Evolutionary conservation across 1,140 invertebrate genomes (phyloP), one percentile per base, ranked within the genome.

Genomic region (Holcopasites calliopsidis): DNA sequence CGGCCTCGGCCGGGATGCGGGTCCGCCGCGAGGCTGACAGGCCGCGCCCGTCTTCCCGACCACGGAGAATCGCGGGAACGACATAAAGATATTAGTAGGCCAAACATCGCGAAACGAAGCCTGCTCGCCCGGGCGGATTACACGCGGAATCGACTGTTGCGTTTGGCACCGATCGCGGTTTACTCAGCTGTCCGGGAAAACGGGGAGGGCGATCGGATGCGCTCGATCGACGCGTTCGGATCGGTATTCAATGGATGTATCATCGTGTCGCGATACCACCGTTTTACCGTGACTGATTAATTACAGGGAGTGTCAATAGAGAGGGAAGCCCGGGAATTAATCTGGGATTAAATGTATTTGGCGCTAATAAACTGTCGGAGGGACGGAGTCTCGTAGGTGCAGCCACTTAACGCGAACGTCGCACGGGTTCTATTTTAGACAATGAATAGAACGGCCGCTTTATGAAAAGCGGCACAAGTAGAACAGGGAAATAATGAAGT

Each of bases 81-180:
- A 40, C 65, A 50, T 74, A 74, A 74, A 69, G 73, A 69, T 40
- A 68, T 75, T 68, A 72, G 49, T 2, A 8, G 26, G n/a, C 1
- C 8, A n/a, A 35, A 16, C 38, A 31, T 31, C 31, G 33, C 40
- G 26, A 31, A 52, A 61, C 31, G 18, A 40, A 47, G 38, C 4
- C 16, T 26, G 26, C 44, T 58, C 35, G 6, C 26, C 16, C 5
- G 13, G 5, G n/a, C 31, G 40, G 31, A 69, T 58, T 50, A 40
- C 64, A 28, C 13, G 40, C 33, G 40, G 38, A 33, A 58, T 76
- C 72, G 5, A 21, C 60, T 62, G 52, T 65, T 73, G 42, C 52
- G 1, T 50, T 77, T 77, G 69, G 75, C 57, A 77, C 6, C 16
- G 31, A 35, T 23, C 23, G n/a, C 50, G 4, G 50, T 77, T 77